Conservation (phyloP, 2,113 vertebrate species). For the Callaeas wilsoni region DNA sequence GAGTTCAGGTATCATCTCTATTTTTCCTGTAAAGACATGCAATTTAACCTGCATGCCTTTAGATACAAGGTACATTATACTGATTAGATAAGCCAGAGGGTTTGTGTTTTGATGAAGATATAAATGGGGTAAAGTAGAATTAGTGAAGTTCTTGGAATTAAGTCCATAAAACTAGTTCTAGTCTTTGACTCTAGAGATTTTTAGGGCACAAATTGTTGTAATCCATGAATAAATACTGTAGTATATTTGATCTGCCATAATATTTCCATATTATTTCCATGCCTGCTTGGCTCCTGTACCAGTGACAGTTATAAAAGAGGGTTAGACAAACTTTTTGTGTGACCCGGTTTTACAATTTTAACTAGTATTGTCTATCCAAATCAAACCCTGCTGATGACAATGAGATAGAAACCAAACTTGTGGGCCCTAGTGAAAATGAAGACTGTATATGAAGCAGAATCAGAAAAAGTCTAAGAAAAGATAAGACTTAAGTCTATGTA, state of each 20-base stretch:
- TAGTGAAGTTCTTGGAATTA: background rate
- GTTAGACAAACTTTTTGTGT: background rate
- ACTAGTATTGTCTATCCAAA: background rate
- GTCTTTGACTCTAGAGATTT: background rate
- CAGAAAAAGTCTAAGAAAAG: background rate
- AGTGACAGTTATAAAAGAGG: background rate
- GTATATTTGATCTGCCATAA: background rate
- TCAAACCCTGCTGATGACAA: background rate
- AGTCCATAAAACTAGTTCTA: background rate
- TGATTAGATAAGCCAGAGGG: background rate
- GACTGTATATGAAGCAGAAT: background rate
- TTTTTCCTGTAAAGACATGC: background rate
- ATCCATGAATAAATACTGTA: background rate
- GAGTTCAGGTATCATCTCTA: background rate
- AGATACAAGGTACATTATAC: background rate
- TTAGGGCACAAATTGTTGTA: background rate
- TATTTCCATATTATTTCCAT: background rate
- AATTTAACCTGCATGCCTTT: background rate
- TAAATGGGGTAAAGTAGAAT: background rate
- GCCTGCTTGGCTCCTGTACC: background rate
- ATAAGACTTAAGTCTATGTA: background rate
- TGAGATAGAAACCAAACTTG: background rate
- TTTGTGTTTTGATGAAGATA: background rate
- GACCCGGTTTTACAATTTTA: background rate
- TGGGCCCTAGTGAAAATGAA: background rate